Conservation (phyloP, 1,140 invertebrate genomes). For the Homalodisca vitripennis region DNA sequence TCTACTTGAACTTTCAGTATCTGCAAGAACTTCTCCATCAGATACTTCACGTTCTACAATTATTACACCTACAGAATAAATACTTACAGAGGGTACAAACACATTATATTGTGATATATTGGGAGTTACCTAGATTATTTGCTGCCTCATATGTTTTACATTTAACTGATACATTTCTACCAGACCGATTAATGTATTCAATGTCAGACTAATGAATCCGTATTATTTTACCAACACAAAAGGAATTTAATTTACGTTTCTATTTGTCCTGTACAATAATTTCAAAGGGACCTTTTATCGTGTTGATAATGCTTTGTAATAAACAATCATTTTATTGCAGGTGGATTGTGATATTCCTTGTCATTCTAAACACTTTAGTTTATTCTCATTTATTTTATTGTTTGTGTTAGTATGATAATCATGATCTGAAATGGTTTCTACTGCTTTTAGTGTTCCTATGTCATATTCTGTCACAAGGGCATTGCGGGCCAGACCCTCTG, state of each 20-base stretch:
- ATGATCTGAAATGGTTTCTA: too few relatives aligned
- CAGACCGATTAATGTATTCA: not conserved
- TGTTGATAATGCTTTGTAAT: too few relatives aligned
- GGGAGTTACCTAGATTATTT: not conserved
- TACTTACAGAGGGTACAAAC: not conserved
- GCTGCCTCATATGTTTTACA: not conserved
- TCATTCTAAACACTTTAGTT: too few relatives aligned
- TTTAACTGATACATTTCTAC: slow-evolving; percentile 5
- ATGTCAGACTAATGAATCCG: not conserved
- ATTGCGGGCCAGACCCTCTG: too few relatives aligned
- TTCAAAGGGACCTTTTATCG: slow-evolving; percentile 21
- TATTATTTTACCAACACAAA: not conserved
- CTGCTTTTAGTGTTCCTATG: too few relatives aligned
- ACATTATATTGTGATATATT: not conserved
- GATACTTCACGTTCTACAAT: not conserved
- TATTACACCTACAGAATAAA: not conserved
- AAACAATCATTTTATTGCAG: too few relatives aligned
- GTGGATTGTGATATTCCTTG: too few relatives aligned
- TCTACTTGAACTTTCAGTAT: not conserved
- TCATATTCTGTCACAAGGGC: too few relatives aligned
- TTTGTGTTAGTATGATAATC: too few relatives aligned
- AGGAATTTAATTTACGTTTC: not conserved
- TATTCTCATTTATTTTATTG: too few relatives aligned
- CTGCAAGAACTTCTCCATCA: not conserved
- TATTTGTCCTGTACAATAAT: not conserved